Conservation (phyloP, 2,888 invertebrate species). For the Lamellibrachia satsuma region DNA sequence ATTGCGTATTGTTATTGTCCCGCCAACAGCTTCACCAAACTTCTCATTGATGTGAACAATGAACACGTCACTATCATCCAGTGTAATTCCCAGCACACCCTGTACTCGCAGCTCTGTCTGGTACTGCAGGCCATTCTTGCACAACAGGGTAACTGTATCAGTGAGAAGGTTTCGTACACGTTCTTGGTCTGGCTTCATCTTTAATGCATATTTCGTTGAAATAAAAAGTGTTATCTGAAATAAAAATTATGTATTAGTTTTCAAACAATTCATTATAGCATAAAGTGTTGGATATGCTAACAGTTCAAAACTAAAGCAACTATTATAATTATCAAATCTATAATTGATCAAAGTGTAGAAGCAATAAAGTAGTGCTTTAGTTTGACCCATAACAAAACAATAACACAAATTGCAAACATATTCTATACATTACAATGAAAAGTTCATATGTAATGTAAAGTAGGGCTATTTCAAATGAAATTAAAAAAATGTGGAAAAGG, state of each 20-base stretch:
- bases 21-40: conserved; percentile 14
- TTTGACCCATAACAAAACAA: too few species aligned
- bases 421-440: too few species aligned
- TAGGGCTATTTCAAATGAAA: too few species aligned
- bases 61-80: conserved; percentile 34
- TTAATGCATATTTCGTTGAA: not conserved
- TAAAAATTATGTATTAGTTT: not conserved
- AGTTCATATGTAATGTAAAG: too few species aligned
- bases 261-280: not conserved
- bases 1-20: conserved; percentile 2
- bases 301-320: too few species aligned
- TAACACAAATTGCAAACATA: too few species aligned
- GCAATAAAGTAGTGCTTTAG: too few species aligned
- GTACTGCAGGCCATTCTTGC: conserved; percentile 35
- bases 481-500: too few species aligned
- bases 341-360: too few species aligned
- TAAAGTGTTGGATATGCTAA: too few species aligned
- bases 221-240: not conserved
- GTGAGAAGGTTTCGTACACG: conserved; percentile 30
- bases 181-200: conserved; percentile 34
- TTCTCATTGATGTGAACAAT: conserved; percentile 34
- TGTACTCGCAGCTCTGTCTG: conserved; percentile 31
- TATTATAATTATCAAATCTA: too few species aligned
- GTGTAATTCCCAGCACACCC: conserved; percentile 36
- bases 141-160: conserved; percentile 35